These are phyloP conservation scores for Loris lydekkerianus DNA, from an alignment of 2,797 vertebrate species.

Conservation along the genomic window DNA sequence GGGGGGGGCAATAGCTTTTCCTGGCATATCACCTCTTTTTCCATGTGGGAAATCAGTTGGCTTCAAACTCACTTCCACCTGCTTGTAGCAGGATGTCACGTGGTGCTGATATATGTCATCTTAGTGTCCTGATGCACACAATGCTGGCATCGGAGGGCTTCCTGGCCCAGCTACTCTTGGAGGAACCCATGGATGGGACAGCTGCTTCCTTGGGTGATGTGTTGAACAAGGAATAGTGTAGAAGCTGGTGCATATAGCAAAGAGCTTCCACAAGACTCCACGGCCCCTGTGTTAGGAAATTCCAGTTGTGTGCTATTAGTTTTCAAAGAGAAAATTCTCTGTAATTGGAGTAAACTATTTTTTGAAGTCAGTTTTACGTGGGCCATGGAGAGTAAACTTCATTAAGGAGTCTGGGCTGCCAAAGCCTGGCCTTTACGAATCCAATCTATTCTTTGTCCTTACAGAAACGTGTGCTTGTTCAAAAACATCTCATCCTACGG, in stretches of 20 bases:
- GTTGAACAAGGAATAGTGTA: background rate
- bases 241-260: background rate
- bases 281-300: constrained; percentile 69
- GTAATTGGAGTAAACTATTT: constrained; percentile 69
- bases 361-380: constrained; percentile 73
- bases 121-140: background rate
- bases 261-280: background rate
- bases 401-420: constrained; percentile 48
- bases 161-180: background rate
- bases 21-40: background rate
- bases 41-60: background rate
- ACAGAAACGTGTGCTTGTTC: constrained; percentile 27
- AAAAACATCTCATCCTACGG: background rate
- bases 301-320: constrained; percentile 44
- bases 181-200: background rate
- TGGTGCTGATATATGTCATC: background rate
- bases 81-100: background rate
- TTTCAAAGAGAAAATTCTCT: constrained; percentile 76
- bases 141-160: background rate
- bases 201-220: background rate
- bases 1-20: background rate
- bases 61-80: background rate
- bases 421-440: constrained; percentile 25
- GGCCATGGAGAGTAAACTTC: constrained; percentile 1
- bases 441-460: constrained; percentile 67